phyloP scores from a whole-genome alignment of 2,888 invertebrate genomes.

The Pherbina coryleti region DNA sequence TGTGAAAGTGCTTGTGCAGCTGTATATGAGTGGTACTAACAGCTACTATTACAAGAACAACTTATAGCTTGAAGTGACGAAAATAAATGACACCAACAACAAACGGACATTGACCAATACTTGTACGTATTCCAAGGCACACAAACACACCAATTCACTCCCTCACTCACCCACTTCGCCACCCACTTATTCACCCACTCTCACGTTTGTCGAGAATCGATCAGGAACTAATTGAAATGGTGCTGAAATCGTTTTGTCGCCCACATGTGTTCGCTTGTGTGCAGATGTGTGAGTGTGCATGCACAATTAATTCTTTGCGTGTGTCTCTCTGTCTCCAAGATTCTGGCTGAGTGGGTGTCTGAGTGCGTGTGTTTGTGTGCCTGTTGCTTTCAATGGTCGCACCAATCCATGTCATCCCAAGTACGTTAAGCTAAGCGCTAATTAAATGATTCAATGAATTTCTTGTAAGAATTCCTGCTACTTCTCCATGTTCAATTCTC shows the following conservation, averaged over 20 bases:
- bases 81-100: conserved; percentile 1
- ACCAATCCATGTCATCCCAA: neutral
- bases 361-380: neutral
- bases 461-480: conserved; percentile 43
- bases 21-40: neutral
- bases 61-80: neutral
- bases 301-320: neutral
- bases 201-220: neutral
- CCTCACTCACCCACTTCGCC: neutral
- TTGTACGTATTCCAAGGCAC: neutral
- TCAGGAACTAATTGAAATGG: conserved; percentile 28
- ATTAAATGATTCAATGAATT: conserved; percentile 69
- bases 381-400: neutral
- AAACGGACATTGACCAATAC: neutral
- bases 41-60: neutral
- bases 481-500: conserved; percentile 39
- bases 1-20: neutral
- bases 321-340: neutral
- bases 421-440: conserved; percentile 63
- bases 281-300: neutral
- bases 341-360: conserved; percentile 9
- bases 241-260: conserved; percentile 13
- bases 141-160: neutral
- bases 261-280: neutral
- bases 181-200: neutral